Evolutionary conservation across 2,888 invertebrate species (phyloP), one percentile per base, ranked within the genome.

Genomic region (Sphinx pinastri): DNA sequence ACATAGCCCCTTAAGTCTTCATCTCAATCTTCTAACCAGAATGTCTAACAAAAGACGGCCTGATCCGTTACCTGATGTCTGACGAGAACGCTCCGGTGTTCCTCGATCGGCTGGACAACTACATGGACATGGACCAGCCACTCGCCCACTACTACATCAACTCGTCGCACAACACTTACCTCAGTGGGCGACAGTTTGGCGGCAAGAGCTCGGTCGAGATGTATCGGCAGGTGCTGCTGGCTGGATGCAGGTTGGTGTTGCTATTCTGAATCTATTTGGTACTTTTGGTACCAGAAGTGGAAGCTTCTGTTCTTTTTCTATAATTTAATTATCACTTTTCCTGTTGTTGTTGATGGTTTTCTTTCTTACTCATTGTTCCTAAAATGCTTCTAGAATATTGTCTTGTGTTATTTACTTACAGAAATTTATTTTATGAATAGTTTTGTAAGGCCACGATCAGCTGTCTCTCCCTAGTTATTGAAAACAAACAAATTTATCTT

Each of bases 31-130:
- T 25, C 25, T 2, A 25, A 90, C 68, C 90, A 97, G 97, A 96
- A 88, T 95, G 96, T 88, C 94, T 99, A 77, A 98, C 98, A 72
- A 97, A 99, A 89, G 99, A 99, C 90, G 99, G 99, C 54, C 96
- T 99, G 79, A 98, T 99, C 91, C 97, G 99, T 73, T 99, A 99
- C 94, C 95, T 99, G 77, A 99, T 99, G 99, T 99, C 99, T 0
- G 99, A 99, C 89, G 99, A 99, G 93, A 99, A 99, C 94, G 99
- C 99, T 0, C 99, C 99, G 0, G 99, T 99, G 75, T 99, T 99
- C 93, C 95, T 99, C 77, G 99, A 99, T 92, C 95, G 99, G n/a
- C 94, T 99, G 78, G 99, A 99, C 87, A 97, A 98, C 83, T 99
- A 99, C 85, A 98, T 97, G 98, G 99, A 99, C 77, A 99, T 99